Evolutionary conservation across 92 coral and sea anemone species (phyloP).

Genomic region (Desmophyllum pertusum): DNA sequence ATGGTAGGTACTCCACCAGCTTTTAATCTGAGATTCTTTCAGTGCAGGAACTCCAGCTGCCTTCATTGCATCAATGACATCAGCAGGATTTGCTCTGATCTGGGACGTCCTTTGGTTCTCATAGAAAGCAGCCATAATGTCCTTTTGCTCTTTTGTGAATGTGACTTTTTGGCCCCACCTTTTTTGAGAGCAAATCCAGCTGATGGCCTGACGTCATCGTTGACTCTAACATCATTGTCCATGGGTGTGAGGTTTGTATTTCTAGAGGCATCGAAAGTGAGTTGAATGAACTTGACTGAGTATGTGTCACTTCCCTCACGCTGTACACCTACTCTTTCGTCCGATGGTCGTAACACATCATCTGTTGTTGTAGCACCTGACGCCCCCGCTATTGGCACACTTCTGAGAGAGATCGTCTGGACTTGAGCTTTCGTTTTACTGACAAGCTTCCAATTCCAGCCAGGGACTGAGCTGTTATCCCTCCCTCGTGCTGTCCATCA

Average conservation of each 20-base stretch:
- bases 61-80: slow-evolving; percentile 38
- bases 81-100: slow-evolving; percentile 51
- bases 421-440: slow-evolving; percentile 29
- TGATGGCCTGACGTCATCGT: background rate
- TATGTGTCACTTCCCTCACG: background rate
- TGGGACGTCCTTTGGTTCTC: slow-evolving; percentile 38
- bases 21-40: slow-evolving; percentile 55
- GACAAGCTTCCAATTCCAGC: too few relatives aligned
- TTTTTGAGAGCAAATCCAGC: slow-evolving; percentile 32
- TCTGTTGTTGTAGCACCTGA: slow-evolving; percentile 33
- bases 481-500: background rate
- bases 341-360: slow-evolving; percentile 16
- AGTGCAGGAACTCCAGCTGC: slow-evolving; percentile 41
- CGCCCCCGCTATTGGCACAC: slow-evolving; percentile 23
- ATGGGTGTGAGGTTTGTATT: background rate
- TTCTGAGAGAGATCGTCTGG: slow-evolving; percentile 10
- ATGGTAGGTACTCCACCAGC: too few relatives aligned
- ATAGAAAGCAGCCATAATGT: slow-evolving; percentile 48
- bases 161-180: slow-evolving; percentile 26
- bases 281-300: slow-evolving; percentile 33
- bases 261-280: background rate
- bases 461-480: slow-evolving; percentile 37
- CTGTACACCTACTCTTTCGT: background rate
- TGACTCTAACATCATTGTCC: background rate
- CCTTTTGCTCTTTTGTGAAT: slow-evolving; percentile 53